Conservation (phyloP, 2,797 vertebrate species). For the Tapirus indicus region DNA sequence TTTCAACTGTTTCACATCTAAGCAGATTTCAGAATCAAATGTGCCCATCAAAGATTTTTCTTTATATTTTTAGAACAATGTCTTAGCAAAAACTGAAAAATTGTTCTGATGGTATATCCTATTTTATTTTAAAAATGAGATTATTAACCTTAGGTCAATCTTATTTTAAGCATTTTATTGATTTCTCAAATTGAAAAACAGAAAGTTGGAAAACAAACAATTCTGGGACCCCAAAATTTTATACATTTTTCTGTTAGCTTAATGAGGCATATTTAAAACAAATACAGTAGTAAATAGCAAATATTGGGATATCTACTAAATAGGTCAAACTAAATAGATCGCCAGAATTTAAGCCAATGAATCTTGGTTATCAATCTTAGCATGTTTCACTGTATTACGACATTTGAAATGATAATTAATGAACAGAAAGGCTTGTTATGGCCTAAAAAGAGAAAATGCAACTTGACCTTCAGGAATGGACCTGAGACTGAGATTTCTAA, state of each 20-base stretch:
- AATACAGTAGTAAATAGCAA: neutral
- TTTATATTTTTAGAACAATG: constrained; percentile 22
- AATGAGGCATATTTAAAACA: neutral
- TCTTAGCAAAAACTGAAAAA: constrained; percentile 27
- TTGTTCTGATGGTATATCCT: neutral
- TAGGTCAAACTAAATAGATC: neutral
- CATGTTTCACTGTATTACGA: neutral
- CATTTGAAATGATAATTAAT: neutral
- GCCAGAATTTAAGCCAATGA: neutral
- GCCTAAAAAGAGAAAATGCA: neutral
- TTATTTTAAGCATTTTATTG: constrained; percentile 38
- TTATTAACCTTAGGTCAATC: constrained; percentile 17
- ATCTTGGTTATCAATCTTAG: neutral
- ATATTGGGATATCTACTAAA: neutral
- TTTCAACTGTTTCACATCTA: constrained; percentile 17
- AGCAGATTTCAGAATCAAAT: constrained; percentile 55
- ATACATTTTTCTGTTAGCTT: neutral
- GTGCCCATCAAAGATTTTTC: constrained; percentile 44
- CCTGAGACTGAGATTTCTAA: neutral
- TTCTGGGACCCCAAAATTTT: neutral
- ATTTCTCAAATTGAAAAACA: constrained; percentile 9
- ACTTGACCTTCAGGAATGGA: neutral
- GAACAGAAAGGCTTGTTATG: neutral
- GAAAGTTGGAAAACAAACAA: neutral
- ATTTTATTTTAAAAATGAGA: constrained; percentile 5